These are phyloP conservation scores for Moxostoma hubbsi DNA, from an alignment of 2,797 vertebrate species.

Conservation along the genomic window DNA sequence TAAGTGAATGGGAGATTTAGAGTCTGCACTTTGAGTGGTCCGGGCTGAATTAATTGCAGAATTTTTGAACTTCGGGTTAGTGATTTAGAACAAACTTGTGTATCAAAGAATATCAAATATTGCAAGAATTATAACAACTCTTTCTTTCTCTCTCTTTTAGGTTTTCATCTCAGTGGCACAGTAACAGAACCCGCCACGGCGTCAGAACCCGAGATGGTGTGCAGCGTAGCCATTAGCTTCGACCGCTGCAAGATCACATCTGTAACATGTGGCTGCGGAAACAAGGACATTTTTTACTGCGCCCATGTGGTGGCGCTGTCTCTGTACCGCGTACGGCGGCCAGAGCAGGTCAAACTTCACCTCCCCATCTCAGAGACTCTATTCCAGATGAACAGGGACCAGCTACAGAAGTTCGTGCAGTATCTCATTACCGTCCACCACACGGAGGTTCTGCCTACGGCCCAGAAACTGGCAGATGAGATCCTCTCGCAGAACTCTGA, in stretches of 20 bases:
- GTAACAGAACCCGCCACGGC: slow-evolving; percentile 93
- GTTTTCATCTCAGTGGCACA: slow-evolving; percentile 97
- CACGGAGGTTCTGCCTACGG: slow-evolving; percentile 97
- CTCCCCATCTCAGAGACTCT: slow-evolving; percentile 99
- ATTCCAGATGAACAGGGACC: slow-evolving; percentile 99
- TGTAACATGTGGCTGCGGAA: slow-evolving; percentile 97
- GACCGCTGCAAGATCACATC: slow-evolving; percentile 99
- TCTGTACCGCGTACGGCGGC: slow-evolving; percentile 95
- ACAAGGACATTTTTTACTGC: slow-evolving; percentile 99
- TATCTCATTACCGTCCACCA: slow-evolving; percentile 99
- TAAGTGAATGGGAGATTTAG: no score
- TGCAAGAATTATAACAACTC: slow-evolving; percentile 32
- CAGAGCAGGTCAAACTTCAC: slow-evolving; percentile 97
- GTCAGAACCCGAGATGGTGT: slow-evolving; percentile 91
- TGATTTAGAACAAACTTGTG: no score
- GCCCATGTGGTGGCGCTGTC: slow-evolving; percentile 97
- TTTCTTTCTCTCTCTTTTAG: slow-evolving; percentile 67
- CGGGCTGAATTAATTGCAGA: no score
- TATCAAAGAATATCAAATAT: no score
- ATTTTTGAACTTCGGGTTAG: no score
- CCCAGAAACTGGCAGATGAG: slow-evolving; percentile 96
- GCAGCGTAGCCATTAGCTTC: slow-evolving; percentile 98
- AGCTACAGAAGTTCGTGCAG: slow-evolving; percentile 98
- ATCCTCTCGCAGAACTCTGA: slow-evolving; percentile 98
- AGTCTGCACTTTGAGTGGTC: no score